Conservation (phyloP, 2,797 vertebrate species). For the Liasis olivaceus region DNA sequence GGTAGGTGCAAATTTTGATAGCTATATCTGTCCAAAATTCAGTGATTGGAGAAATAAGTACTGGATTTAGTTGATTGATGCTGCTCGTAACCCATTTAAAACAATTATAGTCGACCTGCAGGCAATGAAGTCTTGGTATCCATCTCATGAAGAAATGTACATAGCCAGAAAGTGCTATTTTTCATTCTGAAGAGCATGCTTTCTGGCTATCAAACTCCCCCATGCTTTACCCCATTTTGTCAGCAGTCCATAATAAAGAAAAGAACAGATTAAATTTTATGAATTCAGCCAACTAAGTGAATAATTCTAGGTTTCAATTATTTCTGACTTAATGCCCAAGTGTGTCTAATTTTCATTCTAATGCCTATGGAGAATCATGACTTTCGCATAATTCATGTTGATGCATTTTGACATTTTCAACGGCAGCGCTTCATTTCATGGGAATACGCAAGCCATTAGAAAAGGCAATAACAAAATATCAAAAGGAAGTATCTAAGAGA, state of each 20-base stretch:
- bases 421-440: neutral
- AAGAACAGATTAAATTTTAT: conserved; percentile 37
- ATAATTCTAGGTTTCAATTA: conserved; percentile 34
- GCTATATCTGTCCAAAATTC: neutral
- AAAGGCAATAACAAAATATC: conserved; percentile 44
- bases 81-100: conserved; percentile 28
- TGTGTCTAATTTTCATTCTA: conserved; percentile 45
- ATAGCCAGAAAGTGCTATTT: neutral
- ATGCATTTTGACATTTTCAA: conserved; percentile 41
- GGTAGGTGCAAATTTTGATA: neutral
- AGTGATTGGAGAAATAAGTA: neutral
- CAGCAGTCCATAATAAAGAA: neutral
- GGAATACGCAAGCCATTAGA: conserved; percentile 17
- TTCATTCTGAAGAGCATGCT: conserved; percentile 9
- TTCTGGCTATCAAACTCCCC: conserved; percentile 10
- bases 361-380: conserved; percentile 31
- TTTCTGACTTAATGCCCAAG: conserved; percentile 24
- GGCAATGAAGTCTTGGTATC: conserved; percentile 13
- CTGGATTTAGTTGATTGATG: conserved; percentile 18
- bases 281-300: conserved; percentile 42
- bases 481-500: conserved; percentile 28
- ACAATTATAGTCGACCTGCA: neutral
- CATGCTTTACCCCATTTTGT: conserved; percentile 8
- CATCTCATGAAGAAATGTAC: neutral
- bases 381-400: conserved; percentile 13